These are phyloP conservation scores for Adineta ricciae DNA, from an alignment of 2,888 invertebrate genomes.

Conservation along the genomic window DNA sequence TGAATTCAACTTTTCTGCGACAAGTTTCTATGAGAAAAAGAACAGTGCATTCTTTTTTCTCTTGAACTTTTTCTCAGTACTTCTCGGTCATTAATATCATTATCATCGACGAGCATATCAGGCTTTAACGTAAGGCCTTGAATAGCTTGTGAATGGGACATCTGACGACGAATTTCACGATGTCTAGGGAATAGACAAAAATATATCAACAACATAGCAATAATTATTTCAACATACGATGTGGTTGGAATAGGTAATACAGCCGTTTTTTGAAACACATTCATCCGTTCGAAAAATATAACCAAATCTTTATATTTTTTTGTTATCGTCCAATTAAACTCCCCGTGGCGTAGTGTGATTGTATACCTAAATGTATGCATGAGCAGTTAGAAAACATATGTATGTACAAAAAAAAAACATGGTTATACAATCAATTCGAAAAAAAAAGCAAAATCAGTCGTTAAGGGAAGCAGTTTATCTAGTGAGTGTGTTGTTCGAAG, in stretches of 20 bases:
- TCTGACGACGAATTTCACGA: constrained; percentile 23
- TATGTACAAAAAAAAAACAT: background rate
- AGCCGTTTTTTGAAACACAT: constrained; percentile 1
- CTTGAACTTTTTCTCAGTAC: too few species aligned
- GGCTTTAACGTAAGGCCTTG: background rate
- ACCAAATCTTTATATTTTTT: constrained; percentile 17
- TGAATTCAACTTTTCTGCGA: constrained; percentile 12
- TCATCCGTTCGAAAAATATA: constrained; percentile 19
- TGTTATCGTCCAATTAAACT: background rate
- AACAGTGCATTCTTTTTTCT: too few species aligned
- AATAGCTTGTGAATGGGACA: constrained; percentile 11
- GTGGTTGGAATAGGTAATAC: background rate
- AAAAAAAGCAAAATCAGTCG: background rate
- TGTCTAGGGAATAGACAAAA: background rate
- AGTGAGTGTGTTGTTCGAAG: background rate
- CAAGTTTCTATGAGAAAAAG: background rate
- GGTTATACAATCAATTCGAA: background rate
- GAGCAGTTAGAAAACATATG: background rate
- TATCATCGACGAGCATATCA: constrained; percentile 6
- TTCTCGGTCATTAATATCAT: constrained; percentile 4
- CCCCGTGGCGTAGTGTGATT: background rate
- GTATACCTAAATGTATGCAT: background rate
- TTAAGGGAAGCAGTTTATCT: background rate
- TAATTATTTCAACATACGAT: background rate
- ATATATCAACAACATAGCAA: background rate